phyloP scores from a whole-genome alignment of 2,888 invertebrate genomes.

The Stegophylla sp. region DNA sequence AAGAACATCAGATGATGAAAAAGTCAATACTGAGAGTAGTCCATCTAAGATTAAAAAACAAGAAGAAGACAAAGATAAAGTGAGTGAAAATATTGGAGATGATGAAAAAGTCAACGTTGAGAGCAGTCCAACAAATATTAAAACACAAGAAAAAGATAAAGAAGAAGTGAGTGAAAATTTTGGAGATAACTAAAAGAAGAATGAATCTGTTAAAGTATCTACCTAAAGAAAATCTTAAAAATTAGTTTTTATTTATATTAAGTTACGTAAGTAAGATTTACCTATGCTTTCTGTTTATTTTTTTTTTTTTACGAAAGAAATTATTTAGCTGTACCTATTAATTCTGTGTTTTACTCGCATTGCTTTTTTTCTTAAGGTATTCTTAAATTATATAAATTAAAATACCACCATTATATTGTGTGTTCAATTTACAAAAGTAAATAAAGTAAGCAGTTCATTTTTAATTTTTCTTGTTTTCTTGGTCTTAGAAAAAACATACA shows the following conservation, averaged over 20 bases:
- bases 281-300: too few species aligned
- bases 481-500: too few species aligned
- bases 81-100: background rate
- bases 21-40: conserved; percentile 27
- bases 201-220: background rate
- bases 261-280: background rate
- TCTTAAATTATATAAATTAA: too few species aligned
- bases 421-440: too few species aligned
- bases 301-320: too few species aligned
- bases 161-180: background rate
- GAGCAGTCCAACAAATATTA: conserved; percentile 10
- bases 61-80: conserved; percentile 6
- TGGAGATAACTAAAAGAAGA: background rate
- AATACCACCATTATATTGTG: too few species aligned
- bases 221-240: background rate
- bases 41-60: conserved; percentile 20
- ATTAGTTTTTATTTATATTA: background rate
- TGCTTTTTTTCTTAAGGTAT: too few species aligned
- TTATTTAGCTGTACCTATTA: too few species aligned
- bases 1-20: conserved; percentile 50
- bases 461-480: too few species aligned
- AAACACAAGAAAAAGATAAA: conserved; percentile 17
- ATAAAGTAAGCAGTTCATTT: too few species aligned
- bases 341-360: too few species aligned
- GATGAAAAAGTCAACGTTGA: background rate